Conservation (phyloP, 2,797 vertebrate species). For the Coranthus polyacanthus region DNA sequence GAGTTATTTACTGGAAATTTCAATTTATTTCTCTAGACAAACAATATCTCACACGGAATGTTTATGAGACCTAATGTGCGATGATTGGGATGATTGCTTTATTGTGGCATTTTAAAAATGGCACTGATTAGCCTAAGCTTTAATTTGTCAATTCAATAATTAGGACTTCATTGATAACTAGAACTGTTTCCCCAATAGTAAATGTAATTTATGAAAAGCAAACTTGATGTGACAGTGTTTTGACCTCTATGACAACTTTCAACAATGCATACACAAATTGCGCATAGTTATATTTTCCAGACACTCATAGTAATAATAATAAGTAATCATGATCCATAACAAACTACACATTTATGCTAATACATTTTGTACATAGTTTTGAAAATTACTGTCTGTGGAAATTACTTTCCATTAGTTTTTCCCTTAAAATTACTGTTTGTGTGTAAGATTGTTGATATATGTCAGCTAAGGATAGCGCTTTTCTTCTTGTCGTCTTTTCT, state of each 20-base stretch:
- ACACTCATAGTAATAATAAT: not conserved
- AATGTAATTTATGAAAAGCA: no score
- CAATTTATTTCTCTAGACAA: constrained; percentile 18
- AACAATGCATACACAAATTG: not conserved
- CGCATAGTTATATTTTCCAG: constrained; percentile 1
- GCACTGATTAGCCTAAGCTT: constrained; percentile 1
- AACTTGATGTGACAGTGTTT: constrained; percentile 12
- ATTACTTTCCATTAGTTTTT: no score
- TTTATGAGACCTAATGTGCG: not conserved
- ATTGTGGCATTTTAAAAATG: constrained; percentile 32
- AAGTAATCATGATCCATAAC: constrained; percentile 11
- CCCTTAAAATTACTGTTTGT: constrained; percentile 5
- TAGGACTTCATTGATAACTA: constrained; percentile 1
- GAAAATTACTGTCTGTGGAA: constrained; percentile 1
- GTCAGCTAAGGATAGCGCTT: constrained; percentile 13
- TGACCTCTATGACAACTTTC: not conserved
- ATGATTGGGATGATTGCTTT: constrained; percentile 8
- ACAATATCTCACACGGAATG: not conserved
- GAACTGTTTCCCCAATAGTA: constrained; percentile 5
- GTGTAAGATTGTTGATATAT: constrained; percentile 20
- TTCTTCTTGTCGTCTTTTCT: constrained; percentile 32
- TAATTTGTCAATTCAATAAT: constrained; percentile 16
- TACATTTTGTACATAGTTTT: constrained; percentile 3
- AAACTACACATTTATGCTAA: constrained; percentile 19
- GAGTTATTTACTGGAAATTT: no score